phyloP scores from a whole-genome alignment of 2,888 invertebrate genomes.

The Machimus atricapillus region DNA sequence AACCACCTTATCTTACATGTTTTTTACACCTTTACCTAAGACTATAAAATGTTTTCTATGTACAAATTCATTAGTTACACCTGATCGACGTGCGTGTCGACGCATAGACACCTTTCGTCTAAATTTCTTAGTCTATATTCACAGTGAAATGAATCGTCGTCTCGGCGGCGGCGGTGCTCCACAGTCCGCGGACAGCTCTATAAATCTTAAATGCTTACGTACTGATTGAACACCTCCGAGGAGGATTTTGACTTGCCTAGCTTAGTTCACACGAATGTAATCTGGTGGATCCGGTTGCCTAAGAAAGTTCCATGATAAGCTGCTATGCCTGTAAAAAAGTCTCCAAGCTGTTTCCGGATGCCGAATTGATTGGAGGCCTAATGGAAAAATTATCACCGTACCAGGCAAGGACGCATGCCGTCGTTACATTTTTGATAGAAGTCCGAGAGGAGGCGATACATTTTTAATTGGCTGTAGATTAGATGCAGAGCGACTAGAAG shows the following conservation, averaged over 20 bases:
- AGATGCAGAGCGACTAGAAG: slow-evolving; percentile 42
- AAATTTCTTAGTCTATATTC: not conserved
- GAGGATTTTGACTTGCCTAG: not conserved
- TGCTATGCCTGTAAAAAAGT: not conserved
- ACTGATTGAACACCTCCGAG: not conserved
- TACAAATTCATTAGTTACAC: slow-evolving; percentile 23
- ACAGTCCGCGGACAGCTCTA: not conserved
- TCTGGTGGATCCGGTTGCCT: slow-evolving; percentile 10
- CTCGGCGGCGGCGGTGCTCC: not conserved
- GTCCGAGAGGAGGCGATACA: slow-evolving; percentile 10
- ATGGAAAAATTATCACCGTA: slow-evolving; percentile 45
- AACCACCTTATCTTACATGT: slow-evolving; percentile 26
- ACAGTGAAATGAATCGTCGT: not conserved
- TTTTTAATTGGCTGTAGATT: slow-evolving; percentile 45
- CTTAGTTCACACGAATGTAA: not conserved
- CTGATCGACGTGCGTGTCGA: not conserved
- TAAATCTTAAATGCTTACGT: slow-evolving; percentile 16
- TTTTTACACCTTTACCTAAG: slow-evolving; percentile 27
- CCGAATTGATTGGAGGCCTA: not conserved
- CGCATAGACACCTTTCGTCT: not conserved
- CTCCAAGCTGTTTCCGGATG: not conserved
- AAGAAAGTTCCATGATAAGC: slow-evolving; percentile 19
- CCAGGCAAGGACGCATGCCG: not conserved
- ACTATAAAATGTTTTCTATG: slow-evolving; percentile 34
- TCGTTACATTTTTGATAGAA: not conserved